Evolutionary conservation across 2,113 vertebrate genomes (phyloP).

Genomic region (Centrocercus urophasianus): DNA sequence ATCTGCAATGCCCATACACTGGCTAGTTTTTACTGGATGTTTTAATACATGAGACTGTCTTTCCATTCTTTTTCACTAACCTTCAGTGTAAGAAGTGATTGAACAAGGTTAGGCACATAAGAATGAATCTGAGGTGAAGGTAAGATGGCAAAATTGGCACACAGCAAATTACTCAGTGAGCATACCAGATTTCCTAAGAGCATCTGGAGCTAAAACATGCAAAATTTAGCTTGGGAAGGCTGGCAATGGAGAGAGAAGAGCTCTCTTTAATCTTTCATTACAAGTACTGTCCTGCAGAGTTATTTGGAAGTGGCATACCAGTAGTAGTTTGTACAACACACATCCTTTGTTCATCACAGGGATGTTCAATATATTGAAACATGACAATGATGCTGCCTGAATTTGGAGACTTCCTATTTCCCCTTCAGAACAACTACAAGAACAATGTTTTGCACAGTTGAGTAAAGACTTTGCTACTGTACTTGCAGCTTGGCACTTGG

Average conservation of each 20-base stretch:
- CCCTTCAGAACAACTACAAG: not conserved
- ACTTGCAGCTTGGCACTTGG: slow-evolving; percentile 90
- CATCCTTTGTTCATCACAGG: not conserved
- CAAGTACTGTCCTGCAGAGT: not conserved
- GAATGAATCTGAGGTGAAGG: not conserved
- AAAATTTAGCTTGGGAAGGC: not conserved
- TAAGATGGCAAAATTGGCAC: not conserved
- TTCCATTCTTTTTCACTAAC: not conserved
- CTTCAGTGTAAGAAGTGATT: not conserved
- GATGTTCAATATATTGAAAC: not conserved
- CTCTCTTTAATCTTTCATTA: not conserved
- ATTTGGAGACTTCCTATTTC: not conserved
- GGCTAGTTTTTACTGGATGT: not conserved
- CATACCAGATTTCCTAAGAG: not conserved
- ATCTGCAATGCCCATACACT: not conserved
- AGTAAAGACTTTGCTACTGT: not conserved
- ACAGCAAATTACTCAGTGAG: not conserved
- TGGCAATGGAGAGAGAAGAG: not conserved
- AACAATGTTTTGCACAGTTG: not conserved
- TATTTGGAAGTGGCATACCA: not conserved
- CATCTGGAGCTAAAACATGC: not conserved
- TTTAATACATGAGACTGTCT: not conserved
- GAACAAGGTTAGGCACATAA: not conserved
- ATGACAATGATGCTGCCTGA: accelerated
- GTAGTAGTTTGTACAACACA: not conserved